Evolutionary conservation across 37 sponge, comb jelly and placozoan genomes (phyloP).

Genomic region (Spongilla lacustris): DNA sequence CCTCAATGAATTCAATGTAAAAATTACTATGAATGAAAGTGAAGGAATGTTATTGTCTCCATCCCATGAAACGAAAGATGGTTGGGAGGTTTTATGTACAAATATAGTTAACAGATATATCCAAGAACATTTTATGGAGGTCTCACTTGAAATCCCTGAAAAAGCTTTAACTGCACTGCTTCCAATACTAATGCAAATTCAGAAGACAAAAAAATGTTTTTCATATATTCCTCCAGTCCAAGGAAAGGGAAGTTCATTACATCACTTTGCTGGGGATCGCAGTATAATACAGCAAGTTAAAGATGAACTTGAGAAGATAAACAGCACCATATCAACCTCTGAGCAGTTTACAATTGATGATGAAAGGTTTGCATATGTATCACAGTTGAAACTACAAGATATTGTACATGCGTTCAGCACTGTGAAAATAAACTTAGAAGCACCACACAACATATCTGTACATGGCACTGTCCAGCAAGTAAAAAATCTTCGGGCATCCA

Average conservation of each 20-base stretch:
- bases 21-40: not conserved
- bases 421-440: not conserved
- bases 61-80: not conserved
- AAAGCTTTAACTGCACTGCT: not conserved
- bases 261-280: not conserved
- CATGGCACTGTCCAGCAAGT: not conserved
- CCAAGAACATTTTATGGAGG: not conserved
- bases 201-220: not conserved
- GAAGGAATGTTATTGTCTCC: not conserved
- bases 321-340: not conserved
- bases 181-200: not conserved
- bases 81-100: not conserved
- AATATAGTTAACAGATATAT: not conserved
- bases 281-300: not conserved
- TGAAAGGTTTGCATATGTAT: not conserved
- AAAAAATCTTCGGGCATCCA: not conserved
- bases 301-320: not conserved
- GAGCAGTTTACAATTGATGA: not conserved
- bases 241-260: not conserved
- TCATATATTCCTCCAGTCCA: not conserved
- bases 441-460: not conserved
- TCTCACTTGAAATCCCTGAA: not conserved
- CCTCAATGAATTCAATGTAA: not conserved
- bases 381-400: not conserved
- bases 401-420: not conserved